Percentiles rank a stretch among this genome's conserved stretches.
Conservation (phyloP, 2,113 vertebrate genomes). For the Zosterops hypoxanthus region DNA sequence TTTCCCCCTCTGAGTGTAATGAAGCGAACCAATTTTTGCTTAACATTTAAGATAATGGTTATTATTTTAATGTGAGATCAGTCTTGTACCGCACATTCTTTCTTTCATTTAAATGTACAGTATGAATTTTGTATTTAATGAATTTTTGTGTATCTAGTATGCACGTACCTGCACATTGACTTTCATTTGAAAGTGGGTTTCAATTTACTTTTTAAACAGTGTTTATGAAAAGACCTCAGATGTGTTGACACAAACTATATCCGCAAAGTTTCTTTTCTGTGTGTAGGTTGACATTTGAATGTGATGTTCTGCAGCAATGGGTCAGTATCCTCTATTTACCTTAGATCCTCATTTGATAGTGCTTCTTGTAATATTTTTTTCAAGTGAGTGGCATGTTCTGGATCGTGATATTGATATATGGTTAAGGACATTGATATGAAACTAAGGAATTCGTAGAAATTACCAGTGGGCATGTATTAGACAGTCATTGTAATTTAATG, state of each 20-base stretch:
- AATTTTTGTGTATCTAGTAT: slow-evolving; percentile 81
- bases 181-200: slow-evolving; percentile 83
- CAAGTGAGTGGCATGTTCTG: slow-evolving; percentile 87
- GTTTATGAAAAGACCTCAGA: slow-evolving; percentile 77
- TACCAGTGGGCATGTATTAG: slow-evolving; percentile 85
- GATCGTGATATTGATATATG: slow-evolving; percentile 84
- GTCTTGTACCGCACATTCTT: slow-evolving; percentile 75
- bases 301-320: slow-evolving; percentile 77
- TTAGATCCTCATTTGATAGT: slow-evolving; percentile 77
- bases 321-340: slow-evolving; percentile 75
- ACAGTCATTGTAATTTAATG: slow-evolving; percentile 82
- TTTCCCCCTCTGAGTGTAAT: slow-evolving; percentile 7
- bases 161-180: slow-evolving; percentile 83
- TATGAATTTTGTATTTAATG: slow-evolving; percentile 82
- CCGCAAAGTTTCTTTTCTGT: slow-evolving; percentile 70
- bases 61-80: slow-evolving; percentile 75
- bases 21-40: slow-evolving; percentile 56
- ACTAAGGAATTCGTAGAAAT: slow-evolving; percentile 82
- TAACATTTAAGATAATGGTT: slow-evolving; percentile 74
- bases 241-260: slow-evolving; percentile 74
- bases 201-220: slow-evolving; percentile 78
- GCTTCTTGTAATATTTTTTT: slow-evolving; percentile 85
- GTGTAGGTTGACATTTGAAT: slow-evolving; percentile 82
- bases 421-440: slow-evolving; percentile 84
- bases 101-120: slow-evolving; percentile 78